Base-by-base conservation (phyloP, 2,113 vertebrate genomes). In the Dendrocopos noguchii region DNA sequence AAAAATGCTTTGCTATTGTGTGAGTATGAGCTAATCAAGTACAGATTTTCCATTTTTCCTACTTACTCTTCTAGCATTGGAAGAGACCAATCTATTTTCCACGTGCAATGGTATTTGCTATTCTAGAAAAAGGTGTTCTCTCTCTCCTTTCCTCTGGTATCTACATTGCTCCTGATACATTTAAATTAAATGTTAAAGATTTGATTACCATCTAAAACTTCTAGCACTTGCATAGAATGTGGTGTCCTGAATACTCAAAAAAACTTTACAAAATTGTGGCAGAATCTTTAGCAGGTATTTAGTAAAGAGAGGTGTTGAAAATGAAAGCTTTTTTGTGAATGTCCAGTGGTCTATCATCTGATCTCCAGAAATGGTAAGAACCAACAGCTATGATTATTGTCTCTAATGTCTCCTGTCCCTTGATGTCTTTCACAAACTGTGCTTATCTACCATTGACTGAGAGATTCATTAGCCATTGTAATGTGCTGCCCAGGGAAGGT, bases 191-290 rank as follows among this genome's bases (percentile, higher is more conserved):
- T 68, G 91, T 92, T 76, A 8, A 76, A 67, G 22, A n/a, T 68
- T 15, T 10, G 5, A n/a, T 64, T 75, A 21, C 25, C 6, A 4
- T 91, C 80, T 21, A 61, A 36, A 82, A 31, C 4, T 28, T 78
- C 14, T 63, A 65, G 25, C 3, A 24, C 4, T 42, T 82, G 10
- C 0, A 0, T 77, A 50, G 29, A 1, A 4, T 33, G 24, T 24
- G 15, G 4, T 42, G 22, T 64, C n/a, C 31, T 44, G 25, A 78
- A 78, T 50, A 77, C 29, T 33, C 10, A 47, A 18, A 44, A 70
- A 50, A 66, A 6, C 4, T 29, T 72, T 46, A 7, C 10, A 33
- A 33, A 85, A 55, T 34, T 52, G 3, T 21, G 3, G 5, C 61
- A 52, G 65, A 65, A 44, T 91, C 39, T 74, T 39, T 33, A 34